phyloP scores from a whole-genome alignment of 2,888 invertebrate genomes.

The Conchocele bisecta region DNA sequence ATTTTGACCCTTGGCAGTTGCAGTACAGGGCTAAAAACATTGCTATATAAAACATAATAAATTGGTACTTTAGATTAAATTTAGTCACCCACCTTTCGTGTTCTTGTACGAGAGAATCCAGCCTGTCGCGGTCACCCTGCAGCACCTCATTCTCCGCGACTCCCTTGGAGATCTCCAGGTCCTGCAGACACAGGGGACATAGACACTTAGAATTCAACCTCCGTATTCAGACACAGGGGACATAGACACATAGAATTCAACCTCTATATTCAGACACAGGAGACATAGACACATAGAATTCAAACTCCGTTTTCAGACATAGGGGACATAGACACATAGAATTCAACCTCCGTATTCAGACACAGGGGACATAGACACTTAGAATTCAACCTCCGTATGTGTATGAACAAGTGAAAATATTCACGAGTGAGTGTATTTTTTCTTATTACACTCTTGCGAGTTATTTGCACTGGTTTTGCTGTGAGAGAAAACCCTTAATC shows the following conservation, averaged over 20 bases:
- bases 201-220: background rate
- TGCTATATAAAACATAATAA: too few species aligned
- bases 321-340: background rate
- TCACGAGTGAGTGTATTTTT: too few species aligned
- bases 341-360: background rate
- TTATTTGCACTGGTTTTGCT: too few species aligned
- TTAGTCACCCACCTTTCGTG: conserved; percentile 71
- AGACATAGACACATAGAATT: background rate
- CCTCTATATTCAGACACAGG: background rate
- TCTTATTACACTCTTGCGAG: too few species aligned
- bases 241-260: background rate
- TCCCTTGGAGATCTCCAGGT: conserved; percentile 59
- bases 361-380: too few species aligned
- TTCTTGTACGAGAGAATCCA: conserved; percentile 60
- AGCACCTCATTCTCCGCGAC: conserved; percentile 66
- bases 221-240: background rate
- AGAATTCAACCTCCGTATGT: too few species aligned
- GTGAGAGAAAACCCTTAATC: too few species aligned
- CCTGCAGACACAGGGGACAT: conserved; percentile 57
- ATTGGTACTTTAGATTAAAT: too few species aligned
- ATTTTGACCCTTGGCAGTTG: too few species aligned
- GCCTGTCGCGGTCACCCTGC: conserved; percentile 67
- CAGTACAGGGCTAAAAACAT: too few species aligned
- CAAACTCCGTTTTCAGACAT: background rate
- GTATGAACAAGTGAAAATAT: too few species aligned